Evolutionary conservation across 2,113 vertebrate species (phyloP).

Genomic region (Lucifuga dentata): DNA sequence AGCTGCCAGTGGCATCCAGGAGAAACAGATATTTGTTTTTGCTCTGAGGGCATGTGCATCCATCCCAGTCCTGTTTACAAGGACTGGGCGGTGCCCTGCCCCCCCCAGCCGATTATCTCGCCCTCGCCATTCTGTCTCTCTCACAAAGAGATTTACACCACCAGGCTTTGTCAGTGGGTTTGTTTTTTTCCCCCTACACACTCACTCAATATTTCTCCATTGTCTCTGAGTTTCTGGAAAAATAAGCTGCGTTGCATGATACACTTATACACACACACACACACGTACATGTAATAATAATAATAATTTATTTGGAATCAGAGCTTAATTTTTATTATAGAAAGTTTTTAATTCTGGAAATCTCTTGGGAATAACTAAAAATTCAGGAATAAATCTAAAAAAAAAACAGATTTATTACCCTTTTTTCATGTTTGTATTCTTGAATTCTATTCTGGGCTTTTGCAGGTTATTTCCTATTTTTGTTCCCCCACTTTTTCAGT

Average conservation of each 20-base stretch:
- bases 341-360: too few relatives aligned
- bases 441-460: too few relatives aligned
- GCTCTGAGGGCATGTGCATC: conserved; percentile 64
- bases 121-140: conserved; percentile 59
- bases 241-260: conserved; percentile 2
- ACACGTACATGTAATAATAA: background rate
- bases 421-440: too few relatives aligned
- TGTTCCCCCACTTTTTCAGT: too few relatives aligned
- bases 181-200: conserved; percentile 56
- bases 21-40: conserved; percentile 71
- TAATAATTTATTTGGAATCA: too few relatives aligned
- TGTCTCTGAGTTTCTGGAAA: conserved; percentile 45
- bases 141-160: conserved; percentile 70
- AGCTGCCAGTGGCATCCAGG: conserved; percentile 28
- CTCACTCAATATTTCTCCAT: conserved; percentile 35
- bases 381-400: too few relatives aligned
- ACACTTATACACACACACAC: background rate
- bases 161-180: conserved; percentile 31
- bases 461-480: too few relatives aligned
- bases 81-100: conserved; percentile 62
- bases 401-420: too few relatives aligned
- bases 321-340: too few relatives aligned
- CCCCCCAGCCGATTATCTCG: conserved; percentile 58
- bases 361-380: too few relatives aligned
- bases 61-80: conserved; percentile 65